These are phyloP conservation scores for Phrynosoma blainvillii DNA, from an alignment of 2,113 vertebrate genomes.

Conservation along the genomic window DNA sequence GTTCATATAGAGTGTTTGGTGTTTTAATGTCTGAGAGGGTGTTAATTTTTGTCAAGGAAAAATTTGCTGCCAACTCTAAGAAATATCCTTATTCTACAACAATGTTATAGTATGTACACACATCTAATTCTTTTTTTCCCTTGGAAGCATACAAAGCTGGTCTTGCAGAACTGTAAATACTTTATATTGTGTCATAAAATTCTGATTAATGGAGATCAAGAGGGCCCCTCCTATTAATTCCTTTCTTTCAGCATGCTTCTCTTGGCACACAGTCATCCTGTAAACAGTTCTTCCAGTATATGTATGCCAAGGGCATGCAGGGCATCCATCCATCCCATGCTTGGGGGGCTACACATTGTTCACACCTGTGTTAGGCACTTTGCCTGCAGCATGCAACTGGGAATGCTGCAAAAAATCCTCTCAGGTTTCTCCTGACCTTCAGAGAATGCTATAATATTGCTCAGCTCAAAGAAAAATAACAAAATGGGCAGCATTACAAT, in stretches of 20 bases:
- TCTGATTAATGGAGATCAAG: conserved; percentile 45
- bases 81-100: background rate
- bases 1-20: background rate
- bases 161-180: background rate
- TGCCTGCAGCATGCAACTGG: conserved; percentile 29
- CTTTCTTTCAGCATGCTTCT: background rate
- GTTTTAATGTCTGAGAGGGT: background rate
- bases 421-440: background rate
- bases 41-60: background rate
- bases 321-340: conserved; percentile 9
- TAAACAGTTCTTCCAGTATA: conserved; percentile 27
- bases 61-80: too few relatives aligned
- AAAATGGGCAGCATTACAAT: background rate
- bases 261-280: conserved; percentile 22
- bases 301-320: background rate
- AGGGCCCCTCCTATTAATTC: background rate
- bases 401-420: background rate
- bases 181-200: background rate
- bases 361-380: conserved; percentile 44
- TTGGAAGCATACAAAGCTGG: background rate
- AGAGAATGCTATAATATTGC: background rate
- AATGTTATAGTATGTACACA: background rate
- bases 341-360: conserved; percentile 38
- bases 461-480: background rate
- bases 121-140: conserved; percentile 16